Base-by-base conservation (phyloP, 2,888 invertebrate genomes). In the Lepidocyrtoides sp. region DNA sequence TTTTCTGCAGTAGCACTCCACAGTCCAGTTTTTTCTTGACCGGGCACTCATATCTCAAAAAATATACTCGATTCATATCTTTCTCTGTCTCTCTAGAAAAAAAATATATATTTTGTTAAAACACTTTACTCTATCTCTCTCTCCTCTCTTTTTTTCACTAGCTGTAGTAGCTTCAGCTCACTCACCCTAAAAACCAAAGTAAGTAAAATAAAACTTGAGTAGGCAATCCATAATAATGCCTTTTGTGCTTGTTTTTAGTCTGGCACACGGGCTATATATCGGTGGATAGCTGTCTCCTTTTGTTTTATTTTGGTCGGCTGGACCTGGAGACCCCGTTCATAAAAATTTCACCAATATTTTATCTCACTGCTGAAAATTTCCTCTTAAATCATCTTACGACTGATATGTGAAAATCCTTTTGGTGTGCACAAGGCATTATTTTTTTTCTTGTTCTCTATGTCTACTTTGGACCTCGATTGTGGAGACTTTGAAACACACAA, bases 331-430 rank as follows among this genome's bases (percentile, higher is more conserved):
- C 87, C 29, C 79, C 79, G 79, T 81, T 79, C 89, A 92, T 89
- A 92, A 89, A 92, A 92, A 92, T 89, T 92, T 92, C 85, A 85
- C 86, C 92, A 84, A 92, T 92, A 89, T 92, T 89, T 92, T 89
- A 92, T 92, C 84, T 92, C 66, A 63, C 60, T 79, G 85, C 32
- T 66, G 86, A 89, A 89, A 92, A 89, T 92, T 92, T 86, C 69
- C 89, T 83, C 92, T 92, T 89, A 91, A 91, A 91, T 91, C 91
- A 91, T 91, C 84, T 41, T 32, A 17, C 66, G 60, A 63, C 79
- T 87, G 87, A 87, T 87, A 79, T 81, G 66, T 87, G 79, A 87
- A 87, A 85, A 77, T 77, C 87, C 77, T 66, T 87, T 51, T 63
- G 79, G 79, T 87, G 66, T 79, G 77, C 79, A 60, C 23, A 51